Conservation (phyloP, 2,888 invertebrate genomes). For the Entomobrya multifasciata region DNA sequence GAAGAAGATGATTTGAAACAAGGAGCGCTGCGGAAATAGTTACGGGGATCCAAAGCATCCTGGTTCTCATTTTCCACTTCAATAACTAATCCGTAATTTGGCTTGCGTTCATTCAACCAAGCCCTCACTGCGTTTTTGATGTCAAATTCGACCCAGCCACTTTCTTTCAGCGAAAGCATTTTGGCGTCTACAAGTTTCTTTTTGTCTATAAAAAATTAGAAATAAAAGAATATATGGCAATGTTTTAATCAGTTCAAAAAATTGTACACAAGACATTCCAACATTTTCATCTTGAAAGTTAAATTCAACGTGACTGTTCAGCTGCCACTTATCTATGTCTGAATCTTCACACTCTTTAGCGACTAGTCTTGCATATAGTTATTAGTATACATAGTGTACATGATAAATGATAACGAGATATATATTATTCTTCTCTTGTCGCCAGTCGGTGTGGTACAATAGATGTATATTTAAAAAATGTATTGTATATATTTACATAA, state of each 20-base stretch:
- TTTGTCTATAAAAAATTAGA: conserved; percentile 81
- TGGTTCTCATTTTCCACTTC: conserved; percentile 84
- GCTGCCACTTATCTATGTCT: not conserved
- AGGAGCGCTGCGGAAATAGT: conserved; percentile 70
- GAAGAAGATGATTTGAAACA: conserved; percentile 47
- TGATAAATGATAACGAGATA: too few relatives aligned
- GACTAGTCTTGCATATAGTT: too few relatives aligned
- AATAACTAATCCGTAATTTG: conserved; percentile 83
- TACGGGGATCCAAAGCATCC: conserved; percentile 76
- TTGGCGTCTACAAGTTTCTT: conserved; percentile 83
- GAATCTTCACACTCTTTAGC: too few relatives aligned
- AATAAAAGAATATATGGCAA: not conserved
- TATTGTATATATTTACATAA: not conserved
- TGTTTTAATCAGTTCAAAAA: conserved; percentile 5
- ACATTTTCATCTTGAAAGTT: not conserved
- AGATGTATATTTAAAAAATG: too few relatives aligned
- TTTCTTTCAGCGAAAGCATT: conserved; percentile 81
- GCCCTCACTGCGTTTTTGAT: conserved; percentile 82
- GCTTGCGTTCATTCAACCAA: conserved; percentile 81
- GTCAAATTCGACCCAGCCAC: conserved; percentile 83
- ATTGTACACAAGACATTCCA: conserved; percentile 4
- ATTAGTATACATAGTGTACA: too few relatives aligned
- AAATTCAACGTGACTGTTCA: not conserved
- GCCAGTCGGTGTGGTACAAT: too few relatives aligned
- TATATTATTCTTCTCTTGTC: too few relatives aligned